Percentiles rank a stretch among this genome's conserved stretches.
These are phyloP conservation scores for Muricea muricata DNA, from an alignment of 92 coral and sea anemone genomes.

Conservation along the genomic window DNA sequence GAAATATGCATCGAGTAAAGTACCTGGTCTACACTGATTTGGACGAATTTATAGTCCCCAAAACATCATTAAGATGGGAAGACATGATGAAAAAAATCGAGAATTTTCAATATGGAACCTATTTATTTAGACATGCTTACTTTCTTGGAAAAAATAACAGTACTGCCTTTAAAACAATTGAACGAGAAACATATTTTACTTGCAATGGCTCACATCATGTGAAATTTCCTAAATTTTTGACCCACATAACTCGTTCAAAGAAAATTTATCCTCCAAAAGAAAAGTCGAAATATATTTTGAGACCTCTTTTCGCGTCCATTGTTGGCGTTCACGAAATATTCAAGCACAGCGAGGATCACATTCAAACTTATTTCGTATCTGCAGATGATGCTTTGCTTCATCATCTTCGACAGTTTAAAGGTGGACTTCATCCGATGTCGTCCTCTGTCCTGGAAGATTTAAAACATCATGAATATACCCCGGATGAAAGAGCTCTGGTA, in stretches of 20 bases:
- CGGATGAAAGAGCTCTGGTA: neutral
- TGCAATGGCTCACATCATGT: neutral
- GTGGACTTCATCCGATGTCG: neutral
- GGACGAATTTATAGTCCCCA: constrained; percentile 30
- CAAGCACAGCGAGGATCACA: neutral
- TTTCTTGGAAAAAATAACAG: neutral
- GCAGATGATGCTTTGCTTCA: neutral
- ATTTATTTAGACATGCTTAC: constrained; percentile 1
- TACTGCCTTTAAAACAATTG: neutral
- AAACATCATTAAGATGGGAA: neutral
- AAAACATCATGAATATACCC: neutral
- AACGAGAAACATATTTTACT: neutral
- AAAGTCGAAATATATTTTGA: constrained; percentile 4
- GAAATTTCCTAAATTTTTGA: constrained; percentile 2
- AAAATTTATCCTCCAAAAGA: neutral
- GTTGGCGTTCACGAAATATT: constrained; percentile 24
- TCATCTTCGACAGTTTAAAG: neutral
- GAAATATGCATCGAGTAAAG: constrained; percentile 19
- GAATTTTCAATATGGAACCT: neutral
- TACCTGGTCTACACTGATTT: constrained; percentile 29
- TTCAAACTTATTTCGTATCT: neutral
- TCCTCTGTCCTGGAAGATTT: neutral
- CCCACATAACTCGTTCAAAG: neutral
- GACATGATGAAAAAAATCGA: constrained; percentile 1
- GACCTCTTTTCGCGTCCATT: neutral